Conservation (phyloP, 2,113 vertebrate genomes). For the Ceyx cyanopectus region DNA sequence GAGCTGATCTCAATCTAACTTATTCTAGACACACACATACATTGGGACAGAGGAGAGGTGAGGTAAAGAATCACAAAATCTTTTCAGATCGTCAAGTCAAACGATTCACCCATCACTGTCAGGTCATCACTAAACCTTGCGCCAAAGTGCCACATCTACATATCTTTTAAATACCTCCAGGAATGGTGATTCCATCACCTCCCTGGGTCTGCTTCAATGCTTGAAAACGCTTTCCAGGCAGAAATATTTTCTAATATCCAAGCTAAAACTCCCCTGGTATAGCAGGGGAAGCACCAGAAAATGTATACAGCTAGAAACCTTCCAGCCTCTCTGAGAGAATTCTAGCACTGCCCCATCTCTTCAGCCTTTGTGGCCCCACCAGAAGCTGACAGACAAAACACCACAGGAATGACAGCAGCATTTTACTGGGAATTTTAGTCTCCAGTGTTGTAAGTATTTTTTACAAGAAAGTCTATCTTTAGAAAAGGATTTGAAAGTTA, state of each 20-base stretch:
- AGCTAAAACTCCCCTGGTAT: background rate
- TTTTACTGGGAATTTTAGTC: background rate
- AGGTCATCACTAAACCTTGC: background rate
- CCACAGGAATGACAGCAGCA: background rate
- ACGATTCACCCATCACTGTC: background rate
- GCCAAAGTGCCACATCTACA: background rate
- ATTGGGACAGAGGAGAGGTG: background rate
- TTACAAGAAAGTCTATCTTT: background rate
- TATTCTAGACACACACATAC: background rate
- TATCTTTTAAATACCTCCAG: background rate
- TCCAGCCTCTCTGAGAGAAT: background rate
- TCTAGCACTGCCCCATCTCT: background rate
- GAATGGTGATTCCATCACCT: background rate
- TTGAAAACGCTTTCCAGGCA: background rate
- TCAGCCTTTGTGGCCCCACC: background rate
- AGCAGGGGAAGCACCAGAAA: background rate
- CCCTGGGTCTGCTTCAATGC: background rate
- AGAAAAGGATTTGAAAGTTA: background rate
- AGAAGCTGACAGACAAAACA: background rate
- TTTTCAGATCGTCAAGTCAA: background rate
- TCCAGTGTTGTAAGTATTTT: background rate
- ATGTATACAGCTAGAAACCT: background rate
- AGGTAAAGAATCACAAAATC: background rate
- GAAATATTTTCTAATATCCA: background rate
- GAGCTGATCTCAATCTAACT: background rate